Base-by-base conservation (phyloP, 2,113 vertebrate genomes). In the Sceloporus tristichus region DNA sequence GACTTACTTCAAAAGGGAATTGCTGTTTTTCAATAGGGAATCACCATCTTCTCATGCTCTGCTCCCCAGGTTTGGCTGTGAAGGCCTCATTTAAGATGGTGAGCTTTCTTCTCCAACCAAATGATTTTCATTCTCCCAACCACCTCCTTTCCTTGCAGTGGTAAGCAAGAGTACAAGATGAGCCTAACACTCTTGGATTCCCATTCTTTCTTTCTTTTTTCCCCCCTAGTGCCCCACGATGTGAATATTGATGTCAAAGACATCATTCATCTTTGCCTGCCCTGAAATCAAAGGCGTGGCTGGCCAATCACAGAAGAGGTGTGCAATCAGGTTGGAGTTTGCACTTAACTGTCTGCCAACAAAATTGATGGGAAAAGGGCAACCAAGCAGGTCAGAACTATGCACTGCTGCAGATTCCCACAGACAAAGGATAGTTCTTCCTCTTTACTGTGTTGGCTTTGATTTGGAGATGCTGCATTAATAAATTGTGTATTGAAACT, bases 1-100 rank as follows among this genome's bases (percentile, higher is more conserved):
- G 94, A 38, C 79, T 48, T 76, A 95, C 94, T 95, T 96, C 94
- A 94, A 96, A 96, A 92, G 89, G 91, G 90, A 95, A 91, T 91
- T 88, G 91, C 92, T 6, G 87, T 88, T 90, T 93, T 93, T 91
- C 91, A 29, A 71, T 9, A 9, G 6, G 25, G 11, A 71, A 56
- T 54, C 48, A 23, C 59, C 34, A 59, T 59, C n/a, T 81, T 29
- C 48, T 73, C 82, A 56, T 70, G 56, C 83, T 25, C 25, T 53
- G 11, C 92, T 93, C 94, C 89, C 91, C 91, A 91, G 94, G 93
- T 94, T 94, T 93, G 90, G 91, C 82, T 70, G 29, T 8, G 91
- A 94, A 75, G 85, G 92, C 91, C 94, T 91, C 94, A 95, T 91
- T 62, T 89, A 93, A 91, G 91, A 91, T 29, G 27, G 89, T 91